Conservation (phyloP, 2,888 invertebrate genomes). For the Lutraria lutraria region DNA sequence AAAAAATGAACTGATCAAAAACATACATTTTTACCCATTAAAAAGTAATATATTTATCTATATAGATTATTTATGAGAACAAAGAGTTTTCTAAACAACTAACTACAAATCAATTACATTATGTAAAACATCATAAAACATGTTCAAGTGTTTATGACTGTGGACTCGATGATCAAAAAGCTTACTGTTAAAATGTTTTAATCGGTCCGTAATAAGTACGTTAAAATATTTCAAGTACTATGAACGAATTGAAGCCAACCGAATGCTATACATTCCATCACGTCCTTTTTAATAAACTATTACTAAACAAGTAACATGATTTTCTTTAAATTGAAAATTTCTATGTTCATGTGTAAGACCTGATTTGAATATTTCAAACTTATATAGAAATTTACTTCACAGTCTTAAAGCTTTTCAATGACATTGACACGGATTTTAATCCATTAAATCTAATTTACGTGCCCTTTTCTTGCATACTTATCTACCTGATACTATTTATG, state of each 20-base stretch:
- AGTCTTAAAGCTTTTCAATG: neutral
- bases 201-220: neutral
- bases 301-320: neutral
- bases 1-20: no score
- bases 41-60: no score
- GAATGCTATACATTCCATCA: neutral
- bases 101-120: neutral
- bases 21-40: no score
- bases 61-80: no score
- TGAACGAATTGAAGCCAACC: neutral
- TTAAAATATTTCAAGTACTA: constrained; percentile 8
- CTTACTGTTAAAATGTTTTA: constrained; percentile 4
- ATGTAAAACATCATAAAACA: neutral
- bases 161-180: neutral
- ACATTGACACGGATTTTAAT: constrained; percentile 45
- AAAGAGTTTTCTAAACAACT: neutral
- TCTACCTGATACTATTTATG: neutral
- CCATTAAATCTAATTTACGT: constrained; percentile 42
- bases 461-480: constrained; percentile 2
- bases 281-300: neutral
- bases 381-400: neutral
- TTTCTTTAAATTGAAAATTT: constrained; percentile 8
- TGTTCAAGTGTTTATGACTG: neutral
- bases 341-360: constrained; percentile 22
- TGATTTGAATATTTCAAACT: constrained; percentile 5